These are phyloP conservation scores for Ptilodon capucinus DNA, from an alignment of 2,888 invertebrate genomes.

Conservation along the genomic window DNA sequence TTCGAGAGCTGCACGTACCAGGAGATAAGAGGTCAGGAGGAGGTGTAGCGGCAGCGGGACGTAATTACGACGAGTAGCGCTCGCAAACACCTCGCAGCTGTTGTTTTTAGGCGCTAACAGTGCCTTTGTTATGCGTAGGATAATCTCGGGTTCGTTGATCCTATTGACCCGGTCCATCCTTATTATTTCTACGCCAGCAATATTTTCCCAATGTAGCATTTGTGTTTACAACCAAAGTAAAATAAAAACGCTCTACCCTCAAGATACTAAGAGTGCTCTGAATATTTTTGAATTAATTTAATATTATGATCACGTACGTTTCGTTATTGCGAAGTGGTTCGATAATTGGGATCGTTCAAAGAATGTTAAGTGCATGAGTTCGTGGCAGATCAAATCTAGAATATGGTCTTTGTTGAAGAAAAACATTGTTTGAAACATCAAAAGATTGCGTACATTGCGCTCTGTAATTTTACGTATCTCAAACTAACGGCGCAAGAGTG, in stretches of 20 bases:
- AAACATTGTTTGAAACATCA: background rate
- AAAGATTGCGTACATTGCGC: background rate
- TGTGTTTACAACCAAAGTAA: no score
- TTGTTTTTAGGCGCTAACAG: conserved; percentile 4
- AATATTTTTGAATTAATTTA: background rate
- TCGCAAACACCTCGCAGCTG: conserved; percentile 9
- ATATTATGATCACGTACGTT: background rate
- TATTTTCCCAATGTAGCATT: no score
- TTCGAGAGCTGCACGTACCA: conserved; percentile 1
- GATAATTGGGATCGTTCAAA: background rate
- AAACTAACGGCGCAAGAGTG: background rate
- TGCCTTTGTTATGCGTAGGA: conserved; percentile 9
- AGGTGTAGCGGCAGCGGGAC: conserved; percentile 12
- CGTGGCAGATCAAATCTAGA: background rate
- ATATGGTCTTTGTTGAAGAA: background rate
- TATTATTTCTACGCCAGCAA: no score
- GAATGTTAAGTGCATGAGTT: background rate
- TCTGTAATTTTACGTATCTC: background rate
- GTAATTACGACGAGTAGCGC: conserved; percentile 14
- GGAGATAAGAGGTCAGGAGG: conserved; percentile 6
- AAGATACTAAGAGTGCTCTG: no score
- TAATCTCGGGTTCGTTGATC: conserved; percentile 5
- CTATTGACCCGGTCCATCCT: background rate
- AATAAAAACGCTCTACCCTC: no score
- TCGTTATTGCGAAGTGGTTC: background rate